phyloP scores from a whole-genome alignment of 2,888 invertebrate species.

The Strigamia crassipes region DNA sequence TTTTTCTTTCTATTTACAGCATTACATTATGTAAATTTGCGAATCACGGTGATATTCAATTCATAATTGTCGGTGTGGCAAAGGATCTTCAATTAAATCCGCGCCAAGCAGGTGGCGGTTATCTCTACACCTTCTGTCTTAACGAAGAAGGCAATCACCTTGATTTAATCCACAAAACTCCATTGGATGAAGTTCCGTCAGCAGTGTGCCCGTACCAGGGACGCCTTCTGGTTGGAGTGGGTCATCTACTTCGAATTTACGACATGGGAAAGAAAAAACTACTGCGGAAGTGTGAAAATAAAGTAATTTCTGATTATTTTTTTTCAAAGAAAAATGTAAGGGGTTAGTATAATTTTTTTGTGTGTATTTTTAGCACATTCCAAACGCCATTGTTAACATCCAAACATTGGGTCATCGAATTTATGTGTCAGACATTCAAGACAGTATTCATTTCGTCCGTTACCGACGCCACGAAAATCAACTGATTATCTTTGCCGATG shows the following conservation, averaged over 20 bases:
- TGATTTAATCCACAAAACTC: constrained; percentile 91
- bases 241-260: constrained; percentile 83
- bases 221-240: constrained; percentile 87
- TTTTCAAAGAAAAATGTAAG: too few relatives aligned
- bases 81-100: constrained; percentile 90
- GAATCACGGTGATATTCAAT: constrained; percentile 67
- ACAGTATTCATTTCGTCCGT: constrained; percentile 93
- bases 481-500: constrained; percentile 96
- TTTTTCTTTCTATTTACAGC: too few relatives aligned
- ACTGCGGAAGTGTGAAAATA: constrained; percentile 96
- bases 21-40: constrained; percentile 78
- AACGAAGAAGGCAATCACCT: constrained; percentile 79
- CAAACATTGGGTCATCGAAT: constrained; percentile 93
- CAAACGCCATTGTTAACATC: constrained; percentile 90
- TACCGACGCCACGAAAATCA: constrained; percentile 96
- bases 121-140: constrained; percentile 80
- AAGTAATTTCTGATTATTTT: too few relatives aligned
- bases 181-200: constrained; percentile 87
- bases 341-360: neutral
- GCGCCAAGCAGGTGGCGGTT: constrained; percentile 78
- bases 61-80: constrained; percentile 84
- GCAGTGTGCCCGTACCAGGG: constrained; percentile 92
- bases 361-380: constrained; percentile 73
- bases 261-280: constrained; percentile 97
- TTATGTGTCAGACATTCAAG: constrained; percentile 92